These are phyloP conservation scores for Drosophila rhopaloa DNA, from an alignment of 1,140 invertebrate genomes.

Conservation along the genomic window DNA sequence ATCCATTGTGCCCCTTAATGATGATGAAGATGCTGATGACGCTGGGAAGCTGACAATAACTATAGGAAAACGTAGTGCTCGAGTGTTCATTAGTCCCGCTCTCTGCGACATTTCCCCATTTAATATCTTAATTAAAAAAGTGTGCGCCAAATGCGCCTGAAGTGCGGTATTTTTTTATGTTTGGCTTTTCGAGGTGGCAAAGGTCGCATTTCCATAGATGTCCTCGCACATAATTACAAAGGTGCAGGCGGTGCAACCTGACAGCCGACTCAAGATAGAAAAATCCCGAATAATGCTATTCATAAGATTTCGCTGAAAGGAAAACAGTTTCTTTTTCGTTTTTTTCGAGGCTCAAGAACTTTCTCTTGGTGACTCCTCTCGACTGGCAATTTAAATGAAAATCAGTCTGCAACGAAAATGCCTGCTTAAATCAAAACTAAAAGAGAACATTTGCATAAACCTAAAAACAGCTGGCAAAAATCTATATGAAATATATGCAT, in stretches of 20 bases:
- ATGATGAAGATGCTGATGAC: slow-evolving; percentile 48
- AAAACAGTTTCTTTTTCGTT: slow-evolving; percentile 44
- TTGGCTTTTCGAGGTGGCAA: slow-evolving; percentile 28
- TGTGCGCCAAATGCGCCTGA: slow-evolving; percentile 48
- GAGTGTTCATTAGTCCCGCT: slow-evolving; percentile 63
- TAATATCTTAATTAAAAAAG: slow-evolving; percentile 76
- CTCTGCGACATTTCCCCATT: slow-evolving; percentile 52
- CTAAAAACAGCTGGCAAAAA: slow-evolving; percentile 18
- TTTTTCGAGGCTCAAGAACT: slow-evolving; percentile 49
- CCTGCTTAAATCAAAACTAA: slow-evolving; percentile 44
- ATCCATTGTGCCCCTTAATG: slow-evolving; percentile 59
- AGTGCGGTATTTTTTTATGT: slow-evolving; percentile 36
- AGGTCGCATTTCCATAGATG: slow-evolving; percentile 56
- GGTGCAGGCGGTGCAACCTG: slow-evolving; percentile 22
- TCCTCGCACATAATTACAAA: slow-evolving; percentile 50
- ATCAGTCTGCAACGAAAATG: slow-evolving; percentile 52
- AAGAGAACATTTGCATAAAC: slow-evolving; percentile 53
- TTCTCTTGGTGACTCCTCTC: slow-evolving; percentile 29
- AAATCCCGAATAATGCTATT: slow-evolving; percentile 66
- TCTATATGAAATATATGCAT: slow-evolving; percentile 24
- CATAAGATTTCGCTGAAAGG: slow-evolving; percentile 62
- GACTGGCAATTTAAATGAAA: slow-evolving; percentile 72
- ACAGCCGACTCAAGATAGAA: slow-evolving; percentile 14
- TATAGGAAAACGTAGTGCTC: slow-evolving; percentile 28
- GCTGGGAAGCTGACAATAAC: slow-evolving; percentile 46